Evolutionary conservation across 2,888 invertebrate species (phyloP), one percentile per base, ranked within the genome.

Genomic region (Drosophila picticornis): DNA sequence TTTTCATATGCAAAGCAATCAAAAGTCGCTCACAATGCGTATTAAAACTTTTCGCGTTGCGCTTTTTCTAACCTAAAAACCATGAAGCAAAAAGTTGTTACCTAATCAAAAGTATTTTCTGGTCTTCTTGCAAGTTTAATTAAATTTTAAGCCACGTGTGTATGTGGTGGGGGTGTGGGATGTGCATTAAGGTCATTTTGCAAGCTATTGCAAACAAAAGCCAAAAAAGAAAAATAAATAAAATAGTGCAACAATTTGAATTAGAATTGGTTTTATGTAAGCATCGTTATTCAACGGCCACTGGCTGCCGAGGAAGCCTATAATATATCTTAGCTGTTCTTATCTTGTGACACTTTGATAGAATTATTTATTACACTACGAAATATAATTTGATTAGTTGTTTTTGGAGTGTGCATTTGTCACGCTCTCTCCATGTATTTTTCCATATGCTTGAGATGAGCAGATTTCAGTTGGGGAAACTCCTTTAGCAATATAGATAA

Each of bases 1-100:
- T 63, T 65, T 66, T 62, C 32, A 72, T 71, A 67, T 75, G 70
- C 72, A 58, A 72, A 70, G 52, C 36, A 58, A 46, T 50, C 27
- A n/a, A 53, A 53, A 58, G 19, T 29, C 46, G 19, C 27, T 38
- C 16, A 22, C 38, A 61, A 36, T 50, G 31, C 31, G 46, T 55
- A 52, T 71, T 68, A 36, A 55, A 79, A 72, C 69, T 82, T 82
- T 83, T 85, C 72, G 81, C 83, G 70, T 57, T 77, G 75, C 63
- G 74, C 63, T 77, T 81, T 83, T 83, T 87, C 91, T 91, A 91
- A 91, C 91, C 91, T 91, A 90, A 91, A 92, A 92, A 80, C 58
- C 68, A 77, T 80, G 55, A 62, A 43, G 43, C 29, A 29, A 77
- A 80, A 80, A 74, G 77, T 72, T 91, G 91, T 91, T 91, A 92